These are phyloP conservation scores for Montipora sp. DNA, from an alignment of 64 coral and sea anemone species.

Conservation along the genomic window DNA sequence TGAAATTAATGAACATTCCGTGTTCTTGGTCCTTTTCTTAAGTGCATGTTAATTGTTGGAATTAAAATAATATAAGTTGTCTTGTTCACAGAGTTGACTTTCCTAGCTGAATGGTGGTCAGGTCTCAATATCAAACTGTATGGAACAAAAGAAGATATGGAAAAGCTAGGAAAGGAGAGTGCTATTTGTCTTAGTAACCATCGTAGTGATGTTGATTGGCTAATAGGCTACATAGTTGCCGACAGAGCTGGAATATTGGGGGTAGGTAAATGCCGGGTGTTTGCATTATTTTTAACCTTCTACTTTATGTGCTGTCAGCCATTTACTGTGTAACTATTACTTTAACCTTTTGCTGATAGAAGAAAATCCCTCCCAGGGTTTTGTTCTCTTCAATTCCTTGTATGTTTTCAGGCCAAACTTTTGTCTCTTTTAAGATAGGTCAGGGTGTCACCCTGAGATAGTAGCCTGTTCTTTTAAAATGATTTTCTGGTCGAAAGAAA, in stretches of 20 bases:
- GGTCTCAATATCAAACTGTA: conserved; percentile 82
- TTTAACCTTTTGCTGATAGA: too few species aligned
- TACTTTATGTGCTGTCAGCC: neutral
- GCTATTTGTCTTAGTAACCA: conserved; percentile 86
- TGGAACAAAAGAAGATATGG: conserved; percentile 90
- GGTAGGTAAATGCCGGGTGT: conserved; percentile 42
- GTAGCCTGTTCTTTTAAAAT: too few species aligned
- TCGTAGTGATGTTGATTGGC: conserved; percentile 98
- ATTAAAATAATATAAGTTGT: neutral
- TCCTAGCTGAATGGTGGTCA: conserved; percentile 91
- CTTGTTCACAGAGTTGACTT: conserved; percentile 85
- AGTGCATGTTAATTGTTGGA: too few species aligned
- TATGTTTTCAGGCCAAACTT: too few species aligned
- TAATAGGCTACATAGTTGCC: conserved; percentile 88
- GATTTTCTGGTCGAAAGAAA: too few species aligned
- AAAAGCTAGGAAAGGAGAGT: conserved; percentile 82
- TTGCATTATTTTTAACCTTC: neutral
- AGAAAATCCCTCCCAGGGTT: too few species aligned
- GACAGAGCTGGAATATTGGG: conserved; percentile 84
- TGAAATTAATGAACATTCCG: too few species aligned
- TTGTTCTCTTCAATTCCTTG: too few species aligned
- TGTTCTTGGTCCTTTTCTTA: too few species aligned
- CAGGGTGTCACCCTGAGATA: too few species aligned
- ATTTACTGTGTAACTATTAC: neutral
- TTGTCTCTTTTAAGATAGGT: too few species aligned